Evolutionary conservation across 2,797 vertebrate genomes (phyloP), one percentile per base, ranked within the genome.

Genomic region (Characodon lateralis): DNA sequence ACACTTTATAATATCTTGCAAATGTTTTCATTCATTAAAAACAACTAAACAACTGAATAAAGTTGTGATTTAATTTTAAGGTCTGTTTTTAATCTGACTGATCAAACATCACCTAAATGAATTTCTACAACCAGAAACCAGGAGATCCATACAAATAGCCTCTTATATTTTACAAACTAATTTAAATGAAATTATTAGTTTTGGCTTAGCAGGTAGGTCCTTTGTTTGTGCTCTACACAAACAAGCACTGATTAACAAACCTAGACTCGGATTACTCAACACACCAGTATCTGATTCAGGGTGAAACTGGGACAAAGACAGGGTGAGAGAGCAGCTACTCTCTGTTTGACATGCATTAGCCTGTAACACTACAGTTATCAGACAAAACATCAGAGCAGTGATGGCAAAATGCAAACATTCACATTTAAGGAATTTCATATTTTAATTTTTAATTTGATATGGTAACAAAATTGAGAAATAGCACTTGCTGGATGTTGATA

Each of bases 301-400:
- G 10, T 78, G 76, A 87, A 83, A 71, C 59, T 18, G 51, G 26
- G 71, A 58, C 77, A 69, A 73, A 83, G 83, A 81, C 78, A 72
- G 61, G 75, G 50, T 72, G 83, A 81, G 61, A 24, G 74, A 10
- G 76, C 51, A 75, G 63, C 78, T 74, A 68, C 78, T 85, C 69
- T 87, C 70, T 77, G 76, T 83, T 72, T 80, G 71, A 88, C 74
- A 78, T 46, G 72, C 63, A 82, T 80, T 66, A 76, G 80, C 75
- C 26, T 51, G 48, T 70, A 70, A 76, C 58, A 9, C 80, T 65
- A 20, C 71, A 74, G 71, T 56, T 68, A 79, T 74, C 81, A 48
- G 72, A 75, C 79, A 51, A 35, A 82, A 85, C 78, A 74, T 35
- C 77, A 43, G 7, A 55, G 53, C 79, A 72, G 78, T 84, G 50